phyloP scores from a whole-genome alignment of 2,888 invertebrate genomes.

The Drosophila colorata region DNA sequence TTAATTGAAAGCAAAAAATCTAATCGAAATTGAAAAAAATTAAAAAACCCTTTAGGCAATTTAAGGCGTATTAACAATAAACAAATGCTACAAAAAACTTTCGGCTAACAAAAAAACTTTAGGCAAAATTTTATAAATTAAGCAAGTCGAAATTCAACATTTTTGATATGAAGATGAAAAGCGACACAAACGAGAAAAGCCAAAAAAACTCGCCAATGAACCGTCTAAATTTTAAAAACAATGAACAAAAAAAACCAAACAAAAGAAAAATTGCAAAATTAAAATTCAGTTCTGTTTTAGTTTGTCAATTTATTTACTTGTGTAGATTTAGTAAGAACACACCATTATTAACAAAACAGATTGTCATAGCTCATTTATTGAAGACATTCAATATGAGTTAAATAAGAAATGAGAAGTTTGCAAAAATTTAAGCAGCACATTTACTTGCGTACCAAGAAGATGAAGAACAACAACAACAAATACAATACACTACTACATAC shows the following conservation, averaged over 20 bases:
- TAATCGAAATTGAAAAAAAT: slow-evolving; percentile 52
- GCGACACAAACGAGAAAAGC: slow-evolving; percentile 43
- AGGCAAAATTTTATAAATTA: slow-evolving; percentile 81
- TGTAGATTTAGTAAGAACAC: slow-evolving; percentile 50
- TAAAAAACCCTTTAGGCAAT: slow-evolving; percentile 80
- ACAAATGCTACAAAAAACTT: slow-evolving; percentile 69
- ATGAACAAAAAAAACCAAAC: slow-evolving; percentile 2
- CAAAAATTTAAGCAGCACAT: slow-evolving; percentile 24
- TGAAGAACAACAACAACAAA: slow-evolving; percentile 19
- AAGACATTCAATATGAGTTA: slow-evolving; percentile 39
- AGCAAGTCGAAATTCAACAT: slow-evolving; percentile 68
- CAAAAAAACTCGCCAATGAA: slow-evolving; percentile 41
- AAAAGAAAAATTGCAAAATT: slow-evolving; percentile 20
- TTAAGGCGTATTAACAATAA: slow-evolving; percentile 85
- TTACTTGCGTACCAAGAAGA: slow-evolving; percentile 60
- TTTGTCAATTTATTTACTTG: slow-evolving; percentile 59
- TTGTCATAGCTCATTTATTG: slow-evolving; percentile 27
- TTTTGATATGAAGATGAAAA: slow-evolving; percentile 43
- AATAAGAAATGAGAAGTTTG: slow-evolving; percentile 7
- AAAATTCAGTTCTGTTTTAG: slow-evolving; percentile 56
- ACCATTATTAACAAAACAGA: slow-evolving; percentile 23
- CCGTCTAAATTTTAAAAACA: slow-evolving; percentile 45
- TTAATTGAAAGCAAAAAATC: slow-evolving; percentile 66
- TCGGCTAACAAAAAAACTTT: slow-evolving; percentile 74
- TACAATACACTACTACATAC: slow-evolving; percentile 39